Evolutionary conservation across 2,888 invertebrate genomes (phyloP).

Genomic region (Kryphioiulus occultus): DNA sequence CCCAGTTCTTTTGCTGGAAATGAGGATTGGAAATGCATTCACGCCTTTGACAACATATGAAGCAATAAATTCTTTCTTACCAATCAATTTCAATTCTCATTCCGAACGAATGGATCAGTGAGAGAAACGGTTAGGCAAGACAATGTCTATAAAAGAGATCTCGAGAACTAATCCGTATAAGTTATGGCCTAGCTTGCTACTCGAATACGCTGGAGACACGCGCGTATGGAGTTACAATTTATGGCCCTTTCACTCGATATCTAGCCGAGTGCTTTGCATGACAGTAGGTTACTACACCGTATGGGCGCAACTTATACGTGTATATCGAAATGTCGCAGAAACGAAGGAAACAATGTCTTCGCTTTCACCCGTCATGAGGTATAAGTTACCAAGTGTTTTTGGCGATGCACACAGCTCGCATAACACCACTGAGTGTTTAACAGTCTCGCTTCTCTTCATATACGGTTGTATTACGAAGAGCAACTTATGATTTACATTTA

Average conservation of each 20-base stretch:
- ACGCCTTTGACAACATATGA: neutral
- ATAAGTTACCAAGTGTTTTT: too few species aligned
- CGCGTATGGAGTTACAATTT: neutral
- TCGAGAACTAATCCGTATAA: neutral
- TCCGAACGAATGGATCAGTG: neutral
- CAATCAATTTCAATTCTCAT: constrained; percentile 4
- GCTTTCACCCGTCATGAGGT: neutral
- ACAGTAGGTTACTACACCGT: neutral
- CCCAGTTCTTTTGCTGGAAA: neutral
- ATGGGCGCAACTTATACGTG: neutral
- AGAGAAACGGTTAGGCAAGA: neutral
- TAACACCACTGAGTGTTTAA: too few species aligned
- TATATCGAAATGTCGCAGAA: neutral
- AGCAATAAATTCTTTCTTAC: neutral
- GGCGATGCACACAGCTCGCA: too few species aligned
- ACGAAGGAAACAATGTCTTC: neutral
- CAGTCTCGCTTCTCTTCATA: too few species aligned
- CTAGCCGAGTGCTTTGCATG: neutral
- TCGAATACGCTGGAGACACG: constrained; percentile 1
- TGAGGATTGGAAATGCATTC: neutral
- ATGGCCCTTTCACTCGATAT: neutral
- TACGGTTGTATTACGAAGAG: too few species aligned
- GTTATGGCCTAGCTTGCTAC: neutral
- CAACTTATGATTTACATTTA: too few species aligned
- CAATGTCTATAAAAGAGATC: constrained; percentile 12